Evolutionary conservation across 2,797 vertebrate genomes (phyloP), one percentile per base, ranked within the genome.

Genomic region (Tadarida brasiliensis): DNA sequence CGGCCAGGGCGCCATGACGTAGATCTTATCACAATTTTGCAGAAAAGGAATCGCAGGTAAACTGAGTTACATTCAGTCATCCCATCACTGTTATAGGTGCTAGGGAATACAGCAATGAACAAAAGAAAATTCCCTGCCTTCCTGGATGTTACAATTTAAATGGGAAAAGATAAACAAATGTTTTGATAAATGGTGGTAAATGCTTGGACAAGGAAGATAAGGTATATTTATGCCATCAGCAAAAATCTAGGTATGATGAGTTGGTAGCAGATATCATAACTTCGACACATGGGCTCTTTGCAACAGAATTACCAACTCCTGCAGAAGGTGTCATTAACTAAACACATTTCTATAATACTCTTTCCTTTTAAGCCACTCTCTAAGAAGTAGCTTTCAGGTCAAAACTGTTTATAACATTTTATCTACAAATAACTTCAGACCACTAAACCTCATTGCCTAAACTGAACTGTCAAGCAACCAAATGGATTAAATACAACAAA

Each of bases 401-500:
- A 84, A 28, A 94, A 83, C 10, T 33, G 5, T 82, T 22, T 35
- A 1, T n/a, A 74, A 81, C 10, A 81, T 44, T 81, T 90, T 81
- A 80, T 85, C 86, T 86, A 54, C 85, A 88, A 96, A 76, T 61
- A 8, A 6, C 47, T 71, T 92, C 22, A 19, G 89, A 92, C 30
- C 17, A 54, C 49, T 84, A 87, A 84, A 44, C 17, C 33, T 61
- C 91, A 82, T 54, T 71, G 17, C 7, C 28, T 94, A 95, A 77
- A 78, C 16, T 83, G 39, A 73, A 11, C 3, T 44, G 63, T n/a
- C 49, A 49, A 59, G 84, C 56, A 81, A 68, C 28, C 86, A 76
- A 87, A 96, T 35, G 4, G 78, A 85, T 68, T 85, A 67, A 83
- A 76, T 47, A 87, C 11, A 89, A 80, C 14, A 54, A 78, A 54